Evolutionary conservation across 2,888 invertebrate species (phyloP), one percentile per base, ranked within the genome.

Genomic region (Aphodius granarius): DNA sequence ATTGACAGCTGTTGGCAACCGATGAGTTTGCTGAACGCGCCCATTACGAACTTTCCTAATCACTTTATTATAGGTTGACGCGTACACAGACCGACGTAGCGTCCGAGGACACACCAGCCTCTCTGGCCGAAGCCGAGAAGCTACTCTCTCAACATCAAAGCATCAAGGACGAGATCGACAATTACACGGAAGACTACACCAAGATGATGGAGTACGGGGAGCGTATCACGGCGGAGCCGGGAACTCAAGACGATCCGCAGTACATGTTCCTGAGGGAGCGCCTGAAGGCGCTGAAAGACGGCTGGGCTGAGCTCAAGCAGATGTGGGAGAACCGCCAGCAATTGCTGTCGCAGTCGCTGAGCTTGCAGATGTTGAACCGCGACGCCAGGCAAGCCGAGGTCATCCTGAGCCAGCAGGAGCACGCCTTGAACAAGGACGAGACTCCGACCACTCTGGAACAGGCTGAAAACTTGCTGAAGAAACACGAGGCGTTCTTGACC

Each of bases 321-420:
- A 99, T 99, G 99, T 99, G 99, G 99, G 98, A 97, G 87, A 99
- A 98, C 89, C 89, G 99, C 43, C 98, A 99, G 86, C 95, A 97
- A 82, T 89, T 98, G 81, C 89, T 99, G 19, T 95, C 97, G 0
- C 98, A 99, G 89, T 97, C 96, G 81, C 91, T 99, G 81, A 98
- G 98, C 87, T 91, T 97, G 83, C 97, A 98, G 87, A 93, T 99
- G 87, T 94, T 99, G 89, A 94, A 98, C 88, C 92, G 99, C 2
- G 99, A 99, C 87, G 98, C 98, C 16, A 92, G 98, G 75, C 99
- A 99, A 89, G 98, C 97, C 0, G 99, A 99, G 88, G 99, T 99
- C 76, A 90, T 99, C 82, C 91, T 99, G 71, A 96, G 97, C 72
- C 98, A 99, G 88, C 99, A 99, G 89, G 99, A 99, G 86, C 98